phyloP scores from a whole-genome alignment of 2,797 vertebrate species.

The Gallinago stenura region DNA sequence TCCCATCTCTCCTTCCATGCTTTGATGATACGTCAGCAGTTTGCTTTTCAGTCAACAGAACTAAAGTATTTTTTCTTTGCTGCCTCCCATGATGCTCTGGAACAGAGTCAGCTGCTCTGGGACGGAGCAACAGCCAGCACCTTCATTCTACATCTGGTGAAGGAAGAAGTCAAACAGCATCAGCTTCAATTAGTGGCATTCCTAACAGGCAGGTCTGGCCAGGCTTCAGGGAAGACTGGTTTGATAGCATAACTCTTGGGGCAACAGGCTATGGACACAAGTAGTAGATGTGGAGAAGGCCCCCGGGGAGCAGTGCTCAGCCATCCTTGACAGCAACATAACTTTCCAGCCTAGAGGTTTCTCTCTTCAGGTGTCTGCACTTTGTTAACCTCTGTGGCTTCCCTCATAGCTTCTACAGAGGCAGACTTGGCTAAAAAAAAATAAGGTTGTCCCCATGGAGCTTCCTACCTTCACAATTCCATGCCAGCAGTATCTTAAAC shows the following conservation, averaged over 20 bases:
- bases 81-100: background rate
- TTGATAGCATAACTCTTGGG: background rate
- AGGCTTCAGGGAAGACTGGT: background rate
- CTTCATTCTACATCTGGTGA: background rate
- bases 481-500: background rate
- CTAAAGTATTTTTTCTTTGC: conserved; percentile 16
- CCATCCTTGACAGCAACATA: background rate
- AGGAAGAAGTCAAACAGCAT: background rate
- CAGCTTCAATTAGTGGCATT: background rate
- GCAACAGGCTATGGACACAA: background rate
- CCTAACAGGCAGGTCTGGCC: background rate
- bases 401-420: background rate
- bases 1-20: background rate
- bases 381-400: background rate
- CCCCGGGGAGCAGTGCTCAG: background rate
- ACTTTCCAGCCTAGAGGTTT: background rate
- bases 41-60: background rate
- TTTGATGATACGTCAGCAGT: background rate
- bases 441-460: too few relatives aligned
- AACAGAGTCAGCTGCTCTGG: background rate
- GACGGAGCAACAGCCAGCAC: background rate
- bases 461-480: background rate
- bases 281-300: background rate
- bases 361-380: background rate
- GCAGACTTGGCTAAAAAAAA: background rate